Evolutionary conservation across 1,140 invertebrate species (phyloP), one percentile per base, ranked within the genome.

Genomic region (Drosophila sp.): DNA sequence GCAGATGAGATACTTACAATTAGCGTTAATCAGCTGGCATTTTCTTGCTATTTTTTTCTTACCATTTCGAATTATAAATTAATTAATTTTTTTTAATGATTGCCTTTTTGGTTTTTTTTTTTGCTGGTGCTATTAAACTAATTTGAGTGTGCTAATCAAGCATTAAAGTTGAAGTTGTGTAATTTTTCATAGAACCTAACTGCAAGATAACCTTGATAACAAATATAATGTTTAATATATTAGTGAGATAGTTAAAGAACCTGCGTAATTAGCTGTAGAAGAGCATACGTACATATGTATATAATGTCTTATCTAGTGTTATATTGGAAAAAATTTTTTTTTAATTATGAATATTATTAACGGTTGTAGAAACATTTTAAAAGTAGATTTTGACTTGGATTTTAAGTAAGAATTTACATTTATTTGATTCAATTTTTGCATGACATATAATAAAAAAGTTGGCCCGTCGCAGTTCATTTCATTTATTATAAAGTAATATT

Each of bases 71-170:
- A 79, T 79, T 86, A 72, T 79, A 68, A 87, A 79, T 76, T 81
- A 86, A 85, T 85, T 80, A 81, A 82, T 82, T 62, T 87, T 79
- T 64, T 79, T 72, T 67, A 78, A 70, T 81, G 80, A 81, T 87
- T 77, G 65, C 66, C 68, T 76, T 30, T 35, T 66, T 66, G 62
- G 55, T 69, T 54, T 27, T 40, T 57, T 76, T 79, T 54, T 17
- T 58, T 66, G 66, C 58, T 87, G 17, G 44, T 47, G 44, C 23
- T 66, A 65, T 74, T 68, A 76, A 70, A 80, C 61, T 54, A 62
- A 76, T 79, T 69, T 61, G 25, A 56, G 32, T 61, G 32, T 57
- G 32, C 56, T 64, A 70, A 76, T 72, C 54, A 6, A 69, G 54
- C 66, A 63, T 33, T 72, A 76, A 62, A 55, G 44, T 50, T 25